Conservation (phyloP, 1,140 invertebrate genomes). For the Oedothorax gibbosus region DNA sequence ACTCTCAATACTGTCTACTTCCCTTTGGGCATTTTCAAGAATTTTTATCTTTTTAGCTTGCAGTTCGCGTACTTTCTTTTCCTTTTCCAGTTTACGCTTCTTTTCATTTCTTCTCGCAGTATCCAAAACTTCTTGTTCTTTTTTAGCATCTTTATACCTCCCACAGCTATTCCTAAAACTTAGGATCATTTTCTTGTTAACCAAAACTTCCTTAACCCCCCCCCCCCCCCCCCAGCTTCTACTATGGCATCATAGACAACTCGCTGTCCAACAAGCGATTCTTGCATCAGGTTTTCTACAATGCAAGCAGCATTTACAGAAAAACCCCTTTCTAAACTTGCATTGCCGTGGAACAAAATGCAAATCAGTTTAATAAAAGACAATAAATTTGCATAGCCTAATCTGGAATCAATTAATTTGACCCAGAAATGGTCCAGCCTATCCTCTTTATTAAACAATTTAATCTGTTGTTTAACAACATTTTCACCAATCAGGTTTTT, state of each 20-base stretch:
- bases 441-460: no score
- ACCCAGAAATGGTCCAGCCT: no score
- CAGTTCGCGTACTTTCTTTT: no score
- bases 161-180: not conserved
- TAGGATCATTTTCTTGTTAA: not conserved
- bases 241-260: conserved; percentile 2
- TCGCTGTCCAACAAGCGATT: not conserved
- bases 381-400: not conserved
- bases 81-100: no score
- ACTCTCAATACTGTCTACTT: no score
- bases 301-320: not conserved
- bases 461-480: not conserved
- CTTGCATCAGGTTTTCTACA: not conserved
- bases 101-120: no score
- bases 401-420: not conserved
- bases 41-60: no score
- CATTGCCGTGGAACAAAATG: not conserved
- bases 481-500: not conserved
- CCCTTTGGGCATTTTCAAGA: no score
- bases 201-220: not conserved
- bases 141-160: not conserved
- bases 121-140: not conserved
- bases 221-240: not conserved
- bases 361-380: conserved; percentile 3
- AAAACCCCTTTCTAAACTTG: not conserved